Evolutionary conservation across 64 coral and sea anemone genomes (phyloP).

Genomic region (Montipora foliosa): DNA sequence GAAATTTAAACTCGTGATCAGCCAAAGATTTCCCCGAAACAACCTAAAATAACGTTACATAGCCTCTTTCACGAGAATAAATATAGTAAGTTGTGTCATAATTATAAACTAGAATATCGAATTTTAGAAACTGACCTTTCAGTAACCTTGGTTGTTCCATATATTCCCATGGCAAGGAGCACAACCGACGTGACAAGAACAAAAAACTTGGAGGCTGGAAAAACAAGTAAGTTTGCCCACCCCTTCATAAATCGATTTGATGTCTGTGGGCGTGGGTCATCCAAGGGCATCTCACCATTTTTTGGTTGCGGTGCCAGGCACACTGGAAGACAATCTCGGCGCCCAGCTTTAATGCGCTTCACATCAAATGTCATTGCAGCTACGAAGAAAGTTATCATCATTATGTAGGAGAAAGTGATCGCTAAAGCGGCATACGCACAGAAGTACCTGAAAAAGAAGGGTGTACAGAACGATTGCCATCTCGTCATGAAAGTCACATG

Average conservation of each 20-base stretch:
- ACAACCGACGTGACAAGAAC: conserved; percentile 32
- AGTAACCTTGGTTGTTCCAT: conserved; percentile 62
- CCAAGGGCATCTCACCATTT: conserved; percentile 29
- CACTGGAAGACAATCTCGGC: conserved; percentile 60
- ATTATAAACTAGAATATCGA: too few species aligned
- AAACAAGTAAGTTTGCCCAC: conserved; percentile 54
- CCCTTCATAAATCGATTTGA: conserved; percentile 57
- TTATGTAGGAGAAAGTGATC: conserved; percentile 61
- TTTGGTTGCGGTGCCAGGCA: conserved; percentile 35
- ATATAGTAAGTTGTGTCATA: too few species aligned
- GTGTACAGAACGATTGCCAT: not conserved
- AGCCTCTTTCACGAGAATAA: too few species aligned
- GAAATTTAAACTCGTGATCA: too few species aligned
- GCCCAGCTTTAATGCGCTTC: conserved; percentile 59
- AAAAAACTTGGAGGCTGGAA: conserved; percentile 17
- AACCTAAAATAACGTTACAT: too few species aligned
- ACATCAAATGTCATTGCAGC: conserved; percentile 77
- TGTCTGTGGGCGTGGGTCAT: conserved; percentile 51
- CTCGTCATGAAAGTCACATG: not conserved
- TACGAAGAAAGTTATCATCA: conserved; percentile 79
- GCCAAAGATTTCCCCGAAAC: too few species aligned
- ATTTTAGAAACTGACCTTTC: conserved; percentile 20
- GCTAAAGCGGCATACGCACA: conserved; percentile 72
- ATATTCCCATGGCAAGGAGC: conserved; percentile 47
- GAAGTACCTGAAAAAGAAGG: conserved; percentile 41